Base-by-base conservation (phyloP, 2,797 vertebrate species). In the Choloepus didactylus region DNA sequence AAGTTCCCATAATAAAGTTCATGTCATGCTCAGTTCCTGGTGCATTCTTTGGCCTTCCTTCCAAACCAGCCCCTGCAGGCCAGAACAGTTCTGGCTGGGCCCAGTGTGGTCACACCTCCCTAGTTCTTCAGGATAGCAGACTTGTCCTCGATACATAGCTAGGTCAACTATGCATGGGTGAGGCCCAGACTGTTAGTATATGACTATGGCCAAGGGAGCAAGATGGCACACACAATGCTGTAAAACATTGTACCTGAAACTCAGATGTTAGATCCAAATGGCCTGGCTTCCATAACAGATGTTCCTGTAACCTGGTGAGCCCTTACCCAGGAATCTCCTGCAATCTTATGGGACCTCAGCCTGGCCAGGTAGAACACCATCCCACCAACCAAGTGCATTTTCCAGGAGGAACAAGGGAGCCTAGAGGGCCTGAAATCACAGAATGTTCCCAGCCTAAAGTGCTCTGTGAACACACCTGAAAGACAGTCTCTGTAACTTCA, bases 121-220 rank as follows among this genome's bases (percentile, higher is more conserved):
- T 64, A 6, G 25, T 84, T 49, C 25, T 2, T 8, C 10, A 49
- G 64, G 60, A 19, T 6, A 21, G 12, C 5, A 29, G 35, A 44
- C 10, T 14, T 2, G 27, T 44, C 19, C 49, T 41, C n/a, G 31
- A 2, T 12, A 25, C 23, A 29, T 8, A 18, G 1, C 1, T 2
- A 12, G 2, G 3, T 18, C 12, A 2, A 31, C 12, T 9, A 1
- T 16, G 19, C 31, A 10, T 12, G 41, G 19, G 29, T 21, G 15
- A 41, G 9, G 12, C 19, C 1, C 6, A 31, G 44, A 5, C 23
- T 7, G 7, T 51, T 41, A 21, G 23, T 12, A n/a, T n/a, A 15
- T 9, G 12, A 41, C 35, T 25, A 5, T 12, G 10, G 62, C 2
- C 3, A 19, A n/a, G 4, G 38, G 5, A 44, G 11, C 3, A 69